A percentile compares a stretch with the other conserved stretches of the same genome.
Conservation (phyloP, 2,888 invertebrate species). For the Melanargia galathea region DNA sequence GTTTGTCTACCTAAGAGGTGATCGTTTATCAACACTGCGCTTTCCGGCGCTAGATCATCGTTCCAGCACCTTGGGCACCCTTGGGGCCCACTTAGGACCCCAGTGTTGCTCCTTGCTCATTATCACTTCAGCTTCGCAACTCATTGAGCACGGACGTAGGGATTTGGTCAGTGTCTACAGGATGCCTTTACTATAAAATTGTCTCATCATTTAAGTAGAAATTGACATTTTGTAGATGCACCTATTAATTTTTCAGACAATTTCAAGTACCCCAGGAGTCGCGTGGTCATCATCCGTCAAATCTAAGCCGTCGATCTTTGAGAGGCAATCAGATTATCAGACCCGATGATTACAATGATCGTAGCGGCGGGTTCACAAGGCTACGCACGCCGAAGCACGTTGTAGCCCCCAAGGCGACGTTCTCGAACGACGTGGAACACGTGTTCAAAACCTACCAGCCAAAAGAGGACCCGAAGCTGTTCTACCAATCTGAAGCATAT, state of each 20-base stretch:
- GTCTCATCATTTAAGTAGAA: too few species aligned
- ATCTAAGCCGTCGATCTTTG: constrained; percentile 50
- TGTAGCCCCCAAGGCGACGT: constrained; percentile 50
- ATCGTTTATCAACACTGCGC: too few species aligned
- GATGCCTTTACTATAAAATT: too few species aligned
- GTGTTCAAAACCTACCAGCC: constrained; percentile 62
- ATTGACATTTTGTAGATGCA: neutral
- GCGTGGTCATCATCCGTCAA: constrained; percentile 16
- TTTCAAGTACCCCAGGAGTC: neutral
- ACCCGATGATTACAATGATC: constrained; percentile 68
- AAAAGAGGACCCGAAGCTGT: constrained; percentile 70
- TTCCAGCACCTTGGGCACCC: too few species aligned
- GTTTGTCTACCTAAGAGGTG: too few species aligned
- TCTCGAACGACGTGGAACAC: constrained; percentile 43
- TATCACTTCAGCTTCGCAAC: too few species aligned
- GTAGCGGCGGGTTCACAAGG: constrained; percentile 61
- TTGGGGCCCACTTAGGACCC: too few species aligned
- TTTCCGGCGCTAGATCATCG: too few species aligned
- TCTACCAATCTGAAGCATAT: constrained; percentile 73
- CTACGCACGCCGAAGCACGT: constrained; percentile 53
- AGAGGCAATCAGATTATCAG: constrained; percentile 45
- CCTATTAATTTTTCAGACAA: neutral
- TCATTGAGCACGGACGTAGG: too few species aligned
- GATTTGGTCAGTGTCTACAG: too few species aligned
- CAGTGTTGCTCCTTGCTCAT: too few species aligned